Base-by-base conservation (phyloP, 2,888 invertebrate species). In the Salpingus planirostris region DNA sequence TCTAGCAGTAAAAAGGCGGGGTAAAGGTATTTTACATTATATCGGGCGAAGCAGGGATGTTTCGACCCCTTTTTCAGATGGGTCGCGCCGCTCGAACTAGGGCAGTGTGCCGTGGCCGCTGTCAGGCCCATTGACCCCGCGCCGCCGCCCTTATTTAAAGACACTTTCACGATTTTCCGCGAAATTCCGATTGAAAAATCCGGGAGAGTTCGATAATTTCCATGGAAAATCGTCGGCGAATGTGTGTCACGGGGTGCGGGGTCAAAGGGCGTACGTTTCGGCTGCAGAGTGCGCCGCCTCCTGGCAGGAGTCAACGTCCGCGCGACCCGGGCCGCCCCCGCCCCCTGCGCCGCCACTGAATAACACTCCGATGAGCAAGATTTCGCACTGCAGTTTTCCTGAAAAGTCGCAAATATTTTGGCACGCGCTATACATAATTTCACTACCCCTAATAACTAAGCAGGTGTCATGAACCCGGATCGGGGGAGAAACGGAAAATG, bases 61-160 rank as follows among this genome's bases (percentile, higher is more conserved):
- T 42, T 44, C 40, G 43, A 42, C 47, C 48, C 49, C 42, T 45
- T 8, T 18, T 18, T 6, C 8, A n/a, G n/a, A n/a, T 18, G 8
- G 8, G 18, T 8, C 5, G 18, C 8, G 5, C 40, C 41, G 38
- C 40, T 44, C 42, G 49, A 60, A 57, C 47, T 60, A 50, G 62
- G 60, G 51, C 59, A 62, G 55, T 61, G 57, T 58, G 60, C 50
- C 62, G 49, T 47, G 49, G 39, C 47, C 43, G 40, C n/a, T n/a
- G n/a, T n/a, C n/a, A n/a, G n/a, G n/a, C n/a, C n/a, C n/a, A n/a
- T n/a, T n/a, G n/a, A n/a, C n/a, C n/a, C n/a, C n/a, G n/a, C n/a
- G n/a, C n/a, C n/a, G n/a, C n/a, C n/a, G n/a, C n/a, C n/a, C n/a
- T n/a, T n/a, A n/a, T n/a, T n/a, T n/a, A n/a, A n/a, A n/a, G n/a